These are phyloP conservation scores for Phymorhynchus buccinoides DNA, from an alignment of 1,140 invertebrate genomes.

Conservation along the genomic window DNA sequence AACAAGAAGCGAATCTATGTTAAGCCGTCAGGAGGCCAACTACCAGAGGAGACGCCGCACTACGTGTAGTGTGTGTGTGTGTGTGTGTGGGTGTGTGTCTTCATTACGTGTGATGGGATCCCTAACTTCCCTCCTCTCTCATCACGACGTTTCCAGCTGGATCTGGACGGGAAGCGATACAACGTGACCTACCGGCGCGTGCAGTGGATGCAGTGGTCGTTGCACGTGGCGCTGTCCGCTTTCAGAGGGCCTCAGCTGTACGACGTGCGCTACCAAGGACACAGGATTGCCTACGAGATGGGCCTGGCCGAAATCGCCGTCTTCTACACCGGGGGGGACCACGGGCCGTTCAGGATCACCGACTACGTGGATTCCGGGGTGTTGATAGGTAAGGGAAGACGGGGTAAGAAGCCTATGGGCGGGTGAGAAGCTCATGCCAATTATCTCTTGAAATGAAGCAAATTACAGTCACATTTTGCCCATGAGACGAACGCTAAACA, in stretches of 20 bases:
- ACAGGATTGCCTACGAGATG: conserved; percentile 60
- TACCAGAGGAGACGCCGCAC: too few species aligned
- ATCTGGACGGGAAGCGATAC: conserved; percentile 65
- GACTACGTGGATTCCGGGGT: conserved; percentile 53
- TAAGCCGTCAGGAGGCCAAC: too few species aligned
- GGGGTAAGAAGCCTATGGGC: too few species aligned
- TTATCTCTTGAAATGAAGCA: too few species aligned
- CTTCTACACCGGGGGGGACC: conserved; percentile 55
- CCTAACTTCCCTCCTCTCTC: too few species aligned
- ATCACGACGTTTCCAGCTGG: conserved; percentile 45
- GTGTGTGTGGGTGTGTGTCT: too few species aligned
- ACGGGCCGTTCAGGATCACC: conserved; percentile 47
- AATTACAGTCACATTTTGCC: too few species aligned
- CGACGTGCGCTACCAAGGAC: conserved; percentile 54
- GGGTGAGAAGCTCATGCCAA: too few species aligned
- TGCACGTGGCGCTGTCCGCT: conserved; percentile 60
- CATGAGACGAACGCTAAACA: too few species aligned
- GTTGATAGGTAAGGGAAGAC: conserved; percentile 41
- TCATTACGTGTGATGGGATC: too few species aligned
- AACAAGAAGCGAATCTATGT: too few species aligned
- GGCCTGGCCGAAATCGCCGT: conserved; percentile 59
- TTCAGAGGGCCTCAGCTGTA: conserved; percentile 56
- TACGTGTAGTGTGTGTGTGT: too few species aligned
- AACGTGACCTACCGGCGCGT: conserved; percentile 54
- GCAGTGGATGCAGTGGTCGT: conserved; percentile 63